These are phyloP conservation scores for Sebastes flavidus DNA, from an alignment of 2,797 vertebrate genomes.

Conservation along the genomic window DNA sequence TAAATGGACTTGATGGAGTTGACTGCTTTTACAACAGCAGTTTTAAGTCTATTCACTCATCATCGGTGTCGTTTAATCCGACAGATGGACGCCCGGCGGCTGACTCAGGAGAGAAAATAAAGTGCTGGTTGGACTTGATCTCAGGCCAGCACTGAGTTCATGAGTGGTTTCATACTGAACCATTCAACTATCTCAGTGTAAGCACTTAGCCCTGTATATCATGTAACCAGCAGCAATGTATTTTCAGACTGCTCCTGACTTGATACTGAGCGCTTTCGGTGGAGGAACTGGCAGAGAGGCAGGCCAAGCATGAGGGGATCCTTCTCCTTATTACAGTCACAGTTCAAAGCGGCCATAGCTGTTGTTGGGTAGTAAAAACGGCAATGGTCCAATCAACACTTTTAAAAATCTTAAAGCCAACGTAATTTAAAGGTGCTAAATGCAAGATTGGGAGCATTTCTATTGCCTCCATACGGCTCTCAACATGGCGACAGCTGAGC, in stretches of 20 bases:
- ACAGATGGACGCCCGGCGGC: slow-evolving; percentile 16
- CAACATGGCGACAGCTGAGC: too few relatives aligned
- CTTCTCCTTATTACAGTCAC: not conserved
- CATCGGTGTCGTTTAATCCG: slow-evolving; percentile 12
- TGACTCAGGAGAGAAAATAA: not conserved
- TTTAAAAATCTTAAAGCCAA: not conserved
- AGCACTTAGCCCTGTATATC: slow-evolving; percentile 35
- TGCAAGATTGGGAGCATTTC: too few relatives aligned
- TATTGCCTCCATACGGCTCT: too few relatives aligned
- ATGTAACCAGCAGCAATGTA: slow-evolving; percentile 19
- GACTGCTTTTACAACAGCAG: not conserved
- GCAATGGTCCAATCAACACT: not conserved
- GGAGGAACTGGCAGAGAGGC: not conserved
- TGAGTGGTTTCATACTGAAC: slow-evolving; percentile 10
- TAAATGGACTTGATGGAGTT: not conserved
- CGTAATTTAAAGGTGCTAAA: not conserved
- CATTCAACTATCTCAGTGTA: not conserved
- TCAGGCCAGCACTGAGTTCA: not conserved
- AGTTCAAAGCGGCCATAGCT: not conserved
- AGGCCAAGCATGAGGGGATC: not conserved
- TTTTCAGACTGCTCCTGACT: slow-evolving; percentile 33
- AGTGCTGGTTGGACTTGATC: slow-evolving; percentile 24
- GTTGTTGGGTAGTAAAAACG: not conserved
- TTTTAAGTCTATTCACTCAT: not conserved
- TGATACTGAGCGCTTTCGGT: not conserved